Conservation (phyloP, 1,140 invertebrate species). For the Apis florea region DNA sequence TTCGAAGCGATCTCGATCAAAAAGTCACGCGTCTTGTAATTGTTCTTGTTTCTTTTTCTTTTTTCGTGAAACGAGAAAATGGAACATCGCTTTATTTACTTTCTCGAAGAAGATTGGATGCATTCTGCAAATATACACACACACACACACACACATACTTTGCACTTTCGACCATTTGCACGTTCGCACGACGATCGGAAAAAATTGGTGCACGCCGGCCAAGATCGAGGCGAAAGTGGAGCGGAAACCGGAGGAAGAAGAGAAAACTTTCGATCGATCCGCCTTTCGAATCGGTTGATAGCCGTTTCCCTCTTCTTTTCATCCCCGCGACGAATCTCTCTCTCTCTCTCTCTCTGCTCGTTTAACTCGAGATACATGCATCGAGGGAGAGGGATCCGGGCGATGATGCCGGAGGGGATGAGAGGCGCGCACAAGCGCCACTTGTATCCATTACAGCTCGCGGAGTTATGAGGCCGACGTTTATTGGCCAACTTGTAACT, state of each 20-base stretch:
- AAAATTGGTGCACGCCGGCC: neutral
- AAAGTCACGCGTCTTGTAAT: too few relatives aligned
- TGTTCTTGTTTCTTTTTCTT: too few relatives aligned
- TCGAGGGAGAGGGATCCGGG: too few relatives aligned
- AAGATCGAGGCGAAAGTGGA: constrained; percentile 1
- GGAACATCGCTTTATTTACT: neutral
- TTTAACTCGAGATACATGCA: neutral
- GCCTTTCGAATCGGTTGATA: too few relatives aligned
- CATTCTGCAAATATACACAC: neutral
- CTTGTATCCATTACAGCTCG: constrained; percentile 62
- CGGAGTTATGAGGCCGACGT: constrained; percentile 70
- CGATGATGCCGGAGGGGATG: neutral
- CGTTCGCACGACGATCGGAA: neutral
- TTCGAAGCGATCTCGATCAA: too few relatives aligned
- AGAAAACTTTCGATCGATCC: too few relatives aligned
- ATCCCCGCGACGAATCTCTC: too few relatives aligned
- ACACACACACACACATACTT: too few relatives aligned
- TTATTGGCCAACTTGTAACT: constrained; percentile 72
- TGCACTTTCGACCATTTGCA: neutral
- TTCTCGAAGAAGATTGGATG: neutral
- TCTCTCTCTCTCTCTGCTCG: neutral
- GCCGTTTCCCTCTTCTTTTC: too few relatives aligned
- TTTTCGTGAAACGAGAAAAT: neutral
- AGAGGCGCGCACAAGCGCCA: constrained; percentile 39
- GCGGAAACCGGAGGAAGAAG: neutral